Conservation (phyloP, 2,888 invertebrate species). For the Catocala nupta region DNA sequence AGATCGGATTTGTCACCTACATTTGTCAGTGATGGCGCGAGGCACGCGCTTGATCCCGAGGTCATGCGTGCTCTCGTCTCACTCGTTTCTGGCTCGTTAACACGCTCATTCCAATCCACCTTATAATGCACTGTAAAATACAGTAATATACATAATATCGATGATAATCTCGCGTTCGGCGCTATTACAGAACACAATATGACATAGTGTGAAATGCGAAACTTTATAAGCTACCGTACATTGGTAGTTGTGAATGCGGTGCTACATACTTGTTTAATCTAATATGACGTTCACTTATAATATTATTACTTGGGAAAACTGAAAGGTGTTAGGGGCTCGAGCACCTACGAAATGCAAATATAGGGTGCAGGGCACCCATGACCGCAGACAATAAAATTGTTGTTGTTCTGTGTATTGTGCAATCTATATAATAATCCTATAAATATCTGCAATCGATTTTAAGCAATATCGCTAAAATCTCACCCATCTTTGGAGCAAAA, state of each 20-base stretch:
- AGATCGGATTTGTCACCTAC: conserved; percentile 65
- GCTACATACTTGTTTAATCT: no score
- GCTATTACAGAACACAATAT: conserved; percentile 27
- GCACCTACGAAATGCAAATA: no score
- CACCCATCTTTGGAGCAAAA: no score
- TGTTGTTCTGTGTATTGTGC: no score
- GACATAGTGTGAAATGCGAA: conserved; percentile 25
- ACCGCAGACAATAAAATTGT: no score
- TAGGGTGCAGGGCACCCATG: no score
- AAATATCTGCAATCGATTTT: no score
- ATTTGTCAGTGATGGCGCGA: conserved; percentile 60
- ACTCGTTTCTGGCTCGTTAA: conserved; percentile 71
- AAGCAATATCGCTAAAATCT: no score
- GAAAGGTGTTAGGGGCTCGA: no score
- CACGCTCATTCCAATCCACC: conserved; percentile 65
- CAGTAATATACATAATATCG: conserved; percentile 39
- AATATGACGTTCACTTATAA: no score
- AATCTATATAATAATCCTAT: no score
- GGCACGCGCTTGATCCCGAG: conserved; percentile 72
- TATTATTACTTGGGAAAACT: no score
- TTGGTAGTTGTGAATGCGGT: neutral
- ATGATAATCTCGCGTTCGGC: conserved; percentile 51
- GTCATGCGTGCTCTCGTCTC: conserved; percentile 68
- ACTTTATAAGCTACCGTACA: conserved; percentile 12
- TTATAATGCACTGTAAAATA: conserved; percentile 60